These are phyloP conservation scores for Hylaeus volcanicus DNA, from an alignment of 1,140 invertebrate species.

Conservation along the genomic window DNA sequence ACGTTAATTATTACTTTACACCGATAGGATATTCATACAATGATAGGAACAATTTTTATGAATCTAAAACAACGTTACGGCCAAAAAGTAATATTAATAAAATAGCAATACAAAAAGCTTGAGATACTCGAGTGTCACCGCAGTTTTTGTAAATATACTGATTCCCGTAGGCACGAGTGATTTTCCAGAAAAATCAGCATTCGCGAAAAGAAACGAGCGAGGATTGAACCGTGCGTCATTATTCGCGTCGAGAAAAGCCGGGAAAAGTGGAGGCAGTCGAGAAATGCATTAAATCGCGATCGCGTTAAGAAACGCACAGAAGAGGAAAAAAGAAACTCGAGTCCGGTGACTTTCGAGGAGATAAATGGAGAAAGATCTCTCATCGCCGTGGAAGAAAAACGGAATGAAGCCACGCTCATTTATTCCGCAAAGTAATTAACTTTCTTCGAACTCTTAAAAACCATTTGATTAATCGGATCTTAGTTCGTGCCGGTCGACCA, in stretches of 20 bases:
- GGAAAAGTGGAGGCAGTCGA: neutral
- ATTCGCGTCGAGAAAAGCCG: neutral
- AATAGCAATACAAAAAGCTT: too few species aligned
- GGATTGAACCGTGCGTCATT: neutral
- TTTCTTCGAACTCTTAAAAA: conserved; percentile 23
- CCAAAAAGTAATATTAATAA: too few species aligned
- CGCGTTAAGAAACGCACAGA: neutral
- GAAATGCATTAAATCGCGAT: conserved; percentile 23
- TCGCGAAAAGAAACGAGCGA: neutral
- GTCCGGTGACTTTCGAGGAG: neutral
- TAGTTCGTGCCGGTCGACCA: neutral
- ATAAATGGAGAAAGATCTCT: conserved; percentile 26
- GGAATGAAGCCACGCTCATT: conserved; percentile 26
- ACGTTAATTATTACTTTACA: too few species aligned
- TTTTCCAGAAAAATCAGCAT: too few species aligned
- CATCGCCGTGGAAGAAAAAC: conserved; percentile 3
- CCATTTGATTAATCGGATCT: conserved; percentile 26
- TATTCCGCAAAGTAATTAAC: conserved; percentile 32
- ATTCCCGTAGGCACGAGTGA: too few species aligned
- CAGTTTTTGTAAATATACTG: too few species aligned
- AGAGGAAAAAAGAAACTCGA: neutral
- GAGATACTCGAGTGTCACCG: too few species aligned
- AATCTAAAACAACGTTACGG: too few species aligned
- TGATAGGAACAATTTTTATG: neutral
- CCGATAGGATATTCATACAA: too few species aligned